phyloP scores from a whole-genome alignment of 2,113 vertebrate genomes.

The Paedocypris sp. region DNA sequence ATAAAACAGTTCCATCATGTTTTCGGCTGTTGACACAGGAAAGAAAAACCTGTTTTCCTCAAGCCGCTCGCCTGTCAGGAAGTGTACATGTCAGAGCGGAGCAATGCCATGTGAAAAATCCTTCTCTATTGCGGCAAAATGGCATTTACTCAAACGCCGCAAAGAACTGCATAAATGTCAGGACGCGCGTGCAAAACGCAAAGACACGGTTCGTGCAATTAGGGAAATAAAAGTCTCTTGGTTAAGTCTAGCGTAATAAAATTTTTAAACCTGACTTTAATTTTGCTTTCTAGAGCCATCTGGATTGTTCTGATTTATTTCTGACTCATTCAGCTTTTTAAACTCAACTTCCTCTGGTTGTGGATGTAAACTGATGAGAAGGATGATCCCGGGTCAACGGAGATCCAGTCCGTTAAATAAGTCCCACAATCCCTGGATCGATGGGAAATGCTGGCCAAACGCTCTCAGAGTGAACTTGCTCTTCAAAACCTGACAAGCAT shows the following conservation, averaged over 20 bases:
- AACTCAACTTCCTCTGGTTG: no score
- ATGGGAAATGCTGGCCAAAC: constrained; percentile 40
- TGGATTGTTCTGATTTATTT: no score
- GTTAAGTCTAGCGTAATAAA: no score
- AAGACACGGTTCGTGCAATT: constrained; percentile 1
- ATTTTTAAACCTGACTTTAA: no score
- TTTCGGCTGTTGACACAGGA: constrained; percentile 1
- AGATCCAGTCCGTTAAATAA: constrained; percentile 47
- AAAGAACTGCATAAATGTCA: constrained; percentile 30
- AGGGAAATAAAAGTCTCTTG: neutral
- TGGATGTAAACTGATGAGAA: no score
- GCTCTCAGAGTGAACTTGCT: constrained; percentile 31
- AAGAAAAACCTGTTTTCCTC: neutral
- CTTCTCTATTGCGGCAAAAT: neutral
- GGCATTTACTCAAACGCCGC: constrained; percentile 32
- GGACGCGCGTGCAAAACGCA: constrained; percentile 1
- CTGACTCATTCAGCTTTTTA: no score
- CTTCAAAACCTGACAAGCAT: constrained; percentile 28
- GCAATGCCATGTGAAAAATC: neutral
- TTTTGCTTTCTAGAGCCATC: no score
- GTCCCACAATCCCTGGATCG: constrained; percentile 41
- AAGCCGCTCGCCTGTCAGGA: neutral
- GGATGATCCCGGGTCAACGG: constrained; percentile 41
- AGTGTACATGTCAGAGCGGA: neutral
- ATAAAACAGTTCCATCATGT: constrained; percentile 17